These are phyloP conservation scores for Chlamydotis undulata DNA, from an alignment of 2,113 vertebrate genomes.

Conservation along the genomic window DNA sequence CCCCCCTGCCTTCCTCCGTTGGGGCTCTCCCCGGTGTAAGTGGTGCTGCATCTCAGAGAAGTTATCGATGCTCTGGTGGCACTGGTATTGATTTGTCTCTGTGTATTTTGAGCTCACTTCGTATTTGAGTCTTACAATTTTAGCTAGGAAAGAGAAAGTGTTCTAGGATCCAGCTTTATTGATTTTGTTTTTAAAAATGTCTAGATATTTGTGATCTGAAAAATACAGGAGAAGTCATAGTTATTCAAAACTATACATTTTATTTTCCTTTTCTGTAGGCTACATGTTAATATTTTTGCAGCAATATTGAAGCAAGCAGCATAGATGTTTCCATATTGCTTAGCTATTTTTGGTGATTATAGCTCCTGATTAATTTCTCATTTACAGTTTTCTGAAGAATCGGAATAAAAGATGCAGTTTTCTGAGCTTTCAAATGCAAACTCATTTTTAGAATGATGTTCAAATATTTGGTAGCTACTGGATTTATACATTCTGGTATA, in stretches of 20 bases:
- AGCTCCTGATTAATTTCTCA: not conserved
- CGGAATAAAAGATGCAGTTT: not conserved
- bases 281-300: not conserved
- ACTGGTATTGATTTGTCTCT: fast-evolving
- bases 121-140: not conserved
- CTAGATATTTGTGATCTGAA: not conserved
- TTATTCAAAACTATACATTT: not conserved
- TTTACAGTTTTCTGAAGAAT: not conserved
- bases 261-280: not conserved
- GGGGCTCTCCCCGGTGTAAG: not conserved
- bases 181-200: not conserved
- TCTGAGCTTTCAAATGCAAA: not conserved
- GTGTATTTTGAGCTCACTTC: not conserved
- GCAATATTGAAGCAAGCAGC: not conserved
- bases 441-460: not conserved
- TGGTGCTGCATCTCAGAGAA: not conserved
- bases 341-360: not conserved
- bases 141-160: not conserved
- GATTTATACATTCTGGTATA: not conserved
- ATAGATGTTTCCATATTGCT: not conserved
- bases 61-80: not conserved
- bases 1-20: not conserved
- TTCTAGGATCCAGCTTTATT: not conserved
- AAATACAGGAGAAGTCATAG: not conserved
- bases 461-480: not conserved